These are phyloP conservation scores for Nymphalis c-album DNA, from an alignment of 2,888 invertebrate species.

Conservation along the genomic window DNA sequence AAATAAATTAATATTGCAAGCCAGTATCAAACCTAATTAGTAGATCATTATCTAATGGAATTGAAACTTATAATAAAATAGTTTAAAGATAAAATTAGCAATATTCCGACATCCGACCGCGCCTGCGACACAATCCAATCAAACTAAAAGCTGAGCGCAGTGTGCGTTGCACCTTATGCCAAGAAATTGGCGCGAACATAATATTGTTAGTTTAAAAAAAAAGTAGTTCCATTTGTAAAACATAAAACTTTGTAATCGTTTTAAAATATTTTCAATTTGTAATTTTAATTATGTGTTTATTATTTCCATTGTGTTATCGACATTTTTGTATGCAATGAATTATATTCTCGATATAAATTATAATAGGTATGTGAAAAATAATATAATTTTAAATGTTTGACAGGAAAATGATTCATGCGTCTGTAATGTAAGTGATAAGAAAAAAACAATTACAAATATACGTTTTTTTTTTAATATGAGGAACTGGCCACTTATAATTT, in stretches of 20 bases:
- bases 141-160: conserved; percentile 34
- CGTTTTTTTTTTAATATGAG: conserved; percentile 11
- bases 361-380: conserved; percentile 3
- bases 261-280: conserved; percentile 1
- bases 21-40: too few relatives aligned
- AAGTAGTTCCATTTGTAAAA: conserved; percentile 10
- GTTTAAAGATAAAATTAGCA: conserved; percentile 16
- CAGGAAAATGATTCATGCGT: conserved; percentile 35
- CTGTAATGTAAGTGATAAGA: conserved; percentile 32
- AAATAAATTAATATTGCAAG: too few relatives aligned
- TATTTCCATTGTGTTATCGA: conserved; percentile 9
- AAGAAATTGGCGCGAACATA: conserved; percentile 26
- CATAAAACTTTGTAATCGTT: conserved; percentile 2
- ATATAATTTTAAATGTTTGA: conserved; percentile 28
- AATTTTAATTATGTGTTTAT: conserved; percentile 5
- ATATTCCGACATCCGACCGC: conserved; percentile 9
- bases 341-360: conserved; percentile 7
- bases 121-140: conserved; percentile 28
- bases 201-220: conserved; percentile 17
- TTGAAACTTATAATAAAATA: conserved; percentile 5
- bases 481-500: conserved; percentile 1
- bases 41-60: conserved; percentile 4
- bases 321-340: conserved; percentile 5
- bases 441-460: conserved; percentile 12
- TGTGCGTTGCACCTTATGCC: conserved; percentile 38